Evolutionary conservation across 2,888 invertebrate species (phyloP).

Genomic region (Eudemis profundana): DNA sequence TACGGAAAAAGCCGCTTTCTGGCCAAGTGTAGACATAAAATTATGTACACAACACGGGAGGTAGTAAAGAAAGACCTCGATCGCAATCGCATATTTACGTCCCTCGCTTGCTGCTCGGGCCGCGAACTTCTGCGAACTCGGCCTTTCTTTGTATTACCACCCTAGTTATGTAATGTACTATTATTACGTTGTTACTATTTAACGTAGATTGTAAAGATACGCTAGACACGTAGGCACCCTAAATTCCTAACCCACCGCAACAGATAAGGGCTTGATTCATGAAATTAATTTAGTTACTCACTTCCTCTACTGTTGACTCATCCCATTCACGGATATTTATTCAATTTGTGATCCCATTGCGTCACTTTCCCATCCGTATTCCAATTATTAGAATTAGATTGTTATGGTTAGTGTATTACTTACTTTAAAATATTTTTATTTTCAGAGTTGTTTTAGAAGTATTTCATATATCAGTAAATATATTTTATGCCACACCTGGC

Average conservation of each 20-base stretch:
- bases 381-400: slow-evolving; percentile 6
- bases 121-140: too few relatives aligned
- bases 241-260: slow-evolving; percentile 45
- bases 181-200: slow-evolving; percentile 18
- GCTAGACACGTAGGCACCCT: slow-evolving; percentile 39
- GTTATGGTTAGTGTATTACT: slow-evolving; percentile 1
- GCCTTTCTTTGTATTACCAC: too few relatives aligned
- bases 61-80: too few relatives aligned
- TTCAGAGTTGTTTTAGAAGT: neutral
- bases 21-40: too few relatives aligned
- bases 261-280: slow-evolving; percentile 72
- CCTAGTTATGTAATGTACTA: too few relatives aligned
- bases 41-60: too few relatives aligned
- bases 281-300: slow-evolving; percentile 65
- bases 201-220: slow-evolving; percentile 27
- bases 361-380: neutral
- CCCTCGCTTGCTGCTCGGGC: too few relatives aligned
- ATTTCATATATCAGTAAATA: too few relatives aligned
- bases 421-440: neutral
- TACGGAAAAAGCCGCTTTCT: too few relatives aligned
- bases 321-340: slow-evolving; percentile 38
- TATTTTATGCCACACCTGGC: too few relatives aligned
- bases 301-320: slow-evolving; percentile 60
- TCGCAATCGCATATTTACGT: too few relatives aligned
- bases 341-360: slow-evolving; percentile 19